Evolutionary conservation across 2,888 invertebrate species (phyloP).

Genomic region (Tetropium fuscum): DNA sequence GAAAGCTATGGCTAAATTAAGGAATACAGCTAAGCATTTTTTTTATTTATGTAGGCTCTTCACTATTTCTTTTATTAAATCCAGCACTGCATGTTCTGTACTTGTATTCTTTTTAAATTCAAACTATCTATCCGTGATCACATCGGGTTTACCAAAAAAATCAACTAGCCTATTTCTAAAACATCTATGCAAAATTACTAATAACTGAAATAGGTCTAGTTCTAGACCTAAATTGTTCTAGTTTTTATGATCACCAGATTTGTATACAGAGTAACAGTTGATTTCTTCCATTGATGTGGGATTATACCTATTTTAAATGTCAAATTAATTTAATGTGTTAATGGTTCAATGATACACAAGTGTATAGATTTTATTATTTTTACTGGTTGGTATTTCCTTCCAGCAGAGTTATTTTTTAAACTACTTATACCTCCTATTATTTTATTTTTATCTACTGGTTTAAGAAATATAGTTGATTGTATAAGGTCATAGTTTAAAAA

Average conservation of each 20-base stretch:
- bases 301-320: neutral
- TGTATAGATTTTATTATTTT: neutral
- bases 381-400: neutral
- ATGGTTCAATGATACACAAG: neutral
- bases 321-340: neutral
- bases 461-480: too few species aligned
- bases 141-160: constrained; percentile 5
- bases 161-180: neutral
- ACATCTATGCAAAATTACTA: neutral
- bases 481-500: too few species aligned
- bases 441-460: too few species aligned
- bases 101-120: constrained; percentile 5
- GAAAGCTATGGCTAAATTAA: constrained; percentile 9
- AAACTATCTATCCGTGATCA: constrained; percentile 18
- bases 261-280: neutral
- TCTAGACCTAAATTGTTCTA: neutral
- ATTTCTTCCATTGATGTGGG: constrained; percentile 1
- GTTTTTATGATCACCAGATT: neutral
- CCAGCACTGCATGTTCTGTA: constrained; percentile 9
- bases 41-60: neutral
- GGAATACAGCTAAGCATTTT: constrained; percentile 9
- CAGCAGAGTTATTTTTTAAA: neutral
- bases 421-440: too few species aligned
- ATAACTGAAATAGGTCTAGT: neutral
- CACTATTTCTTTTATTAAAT: neutral